These are phyloP conservation scores for Chiroxiphia lanceolata DNA, from an alignment of 2,797 vertebrate genomes.

Conservation along the genomic window DNA sequence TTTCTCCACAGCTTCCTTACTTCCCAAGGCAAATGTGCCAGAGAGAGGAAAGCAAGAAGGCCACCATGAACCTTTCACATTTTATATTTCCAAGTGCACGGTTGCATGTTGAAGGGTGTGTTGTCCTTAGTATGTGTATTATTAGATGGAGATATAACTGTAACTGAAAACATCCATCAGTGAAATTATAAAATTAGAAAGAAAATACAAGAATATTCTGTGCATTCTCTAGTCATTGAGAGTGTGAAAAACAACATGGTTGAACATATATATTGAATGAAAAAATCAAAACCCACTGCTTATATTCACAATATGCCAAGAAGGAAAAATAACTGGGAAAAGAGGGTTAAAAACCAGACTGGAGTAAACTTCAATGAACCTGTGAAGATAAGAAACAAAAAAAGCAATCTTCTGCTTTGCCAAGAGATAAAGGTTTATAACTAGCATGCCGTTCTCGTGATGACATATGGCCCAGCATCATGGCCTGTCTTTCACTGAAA, in stretches of 20 bases:
- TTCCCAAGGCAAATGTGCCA: background rate
- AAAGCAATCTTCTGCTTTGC: slow-evolving; percentile 33
- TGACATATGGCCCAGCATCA: slow-evolving; percentile 18
- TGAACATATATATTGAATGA: background rate
- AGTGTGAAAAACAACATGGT: background rate
- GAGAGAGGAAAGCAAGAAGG: background rate
- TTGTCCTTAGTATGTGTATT: background rate
- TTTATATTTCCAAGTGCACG: background rate
- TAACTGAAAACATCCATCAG: background rate
- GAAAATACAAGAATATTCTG: background rate
- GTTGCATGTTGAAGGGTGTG: background rate
- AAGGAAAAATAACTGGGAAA: background rate
- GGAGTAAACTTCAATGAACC: background rate
- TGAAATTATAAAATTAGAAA: background rate
- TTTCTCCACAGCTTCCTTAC: background rate
- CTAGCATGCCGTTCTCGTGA: slow-evolving; percentile 28
- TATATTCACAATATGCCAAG: rapidly evolving
- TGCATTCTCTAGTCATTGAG: background rate
- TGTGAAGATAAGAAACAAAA: slow-evolving; percentile 25
- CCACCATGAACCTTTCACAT: background rate
- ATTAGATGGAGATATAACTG: background rate
- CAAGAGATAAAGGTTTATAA: slow-evolving; percentile 44
- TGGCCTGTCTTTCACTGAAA: background rate
- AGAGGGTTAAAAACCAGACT: background rate
- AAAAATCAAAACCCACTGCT: background rate